Base-by-base conservation (phyloP, 2,888 invertebrate genomes). In the Phyllotreta cruciferae region DNA sequence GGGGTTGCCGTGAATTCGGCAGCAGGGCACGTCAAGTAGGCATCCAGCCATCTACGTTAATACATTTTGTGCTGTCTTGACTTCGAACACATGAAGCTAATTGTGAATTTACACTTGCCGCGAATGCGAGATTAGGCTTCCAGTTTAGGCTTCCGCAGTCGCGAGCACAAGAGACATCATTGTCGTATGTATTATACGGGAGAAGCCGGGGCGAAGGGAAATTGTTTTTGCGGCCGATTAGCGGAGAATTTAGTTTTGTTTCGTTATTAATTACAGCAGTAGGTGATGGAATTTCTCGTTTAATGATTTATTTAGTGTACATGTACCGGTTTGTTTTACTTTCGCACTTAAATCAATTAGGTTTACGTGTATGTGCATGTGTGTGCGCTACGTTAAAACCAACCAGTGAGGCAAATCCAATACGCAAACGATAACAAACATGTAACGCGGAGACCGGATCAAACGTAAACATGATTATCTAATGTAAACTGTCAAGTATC, bases 381-480 rank as follows among this genome's bases (percentile, higher is more conserved):
- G 38, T 52, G 42, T 42, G 13, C 13, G 24, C 24, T 3, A 24
- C 44, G 42, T 52, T 60, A 53, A 60, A 60, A 60, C 44, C 52
- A 60, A 60, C 60, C 41, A 37, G 56, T 56, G 56, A 61, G 24
- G 56, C 56, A 64, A 60, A 64, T 64, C 57, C 64, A 60, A 63
- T 58, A 63, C 56, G 61, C 61, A 63, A 55, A 52, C 52, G 47
- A 60, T 63, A 66, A 66, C 60, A 67, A 67, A 67, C 67, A 60
- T 61, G 65, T 63, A 66, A 62, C 52, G 63, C 55, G 50, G 56
- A 60, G 24, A 3, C 24, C 55, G 55, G 61, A 66, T 58, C 67
- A 60, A 67, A 66, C 41, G 63, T 65, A 65, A 67, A 67, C 65
- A 67, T 58, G 63, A 61, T 63, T 55, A 67, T 41, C 62, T 60